Conservation (phyloP, 1,140 invertebrate species). For the Pseudobourletiella spinata region DNA sequence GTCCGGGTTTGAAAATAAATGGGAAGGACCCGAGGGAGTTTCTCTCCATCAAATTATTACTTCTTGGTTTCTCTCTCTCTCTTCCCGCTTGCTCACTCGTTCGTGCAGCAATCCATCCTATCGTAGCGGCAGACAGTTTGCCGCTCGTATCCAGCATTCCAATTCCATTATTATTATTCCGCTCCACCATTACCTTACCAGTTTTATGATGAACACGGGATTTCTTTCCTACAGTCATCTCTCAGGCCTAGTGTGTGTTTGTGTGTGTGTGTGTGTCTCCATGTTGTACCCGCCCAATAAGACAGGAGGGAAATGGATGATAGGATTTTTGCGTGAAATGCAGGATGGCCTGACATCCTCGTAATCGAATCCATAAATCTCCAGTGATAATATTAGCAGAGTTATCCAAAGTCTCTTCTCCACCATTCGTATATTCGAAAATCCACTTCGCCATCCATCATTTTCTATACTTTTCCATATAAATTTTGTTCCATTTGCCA, state of each 20-base stretch:
- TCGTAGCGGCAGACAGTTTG: not conserved
- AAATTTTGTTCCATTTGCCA: too few species aligned
- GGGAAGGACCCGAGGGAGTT: conserved; percentile 22
- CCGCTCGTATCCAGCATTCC: not conserved
- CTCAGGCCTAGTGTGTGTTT: not conserved
- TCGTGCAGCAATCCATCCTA: not conserved
- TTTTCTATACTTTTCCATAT: too few species aligned
- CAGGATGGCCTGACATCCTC: conserved; percentile 18
- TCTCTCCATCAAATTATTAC: conserved; percentile 1
- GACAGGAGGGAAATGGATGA: conserved; percentile 4
- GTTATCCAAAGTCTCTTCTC: conserved; percentile 24
- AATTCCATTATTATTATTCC: not conserved
- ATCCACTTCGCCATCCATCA: conserved; percentile 3
- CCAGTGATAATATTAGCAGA: conserved; percentile 33
- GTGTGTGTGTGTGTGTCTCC: not conserved
- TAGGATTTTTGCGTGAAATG: conserved; percentile 29
- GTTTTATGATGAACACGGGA: not conserved
- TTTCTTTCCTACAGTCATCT: not conserved
- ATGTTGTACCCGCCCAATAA: too few species aligned
- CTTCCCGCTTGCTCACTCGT: too few species aligned
- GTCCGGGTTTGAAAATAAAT: not conserved
- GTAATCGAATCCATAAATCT: conserved; percentile 35
- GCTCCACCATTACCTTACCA: not conserved
- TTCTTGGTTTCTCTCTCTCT: not conserved
- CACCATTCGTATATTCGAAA: not conserved